A percentile compares a stretch with the other conserved stretches of the same genome.
These are phyloP conservation scores for Anorthoa munda DNA, from an alignment of 2,888 invertebrate species.

Conservation along the genomic window DNA sequence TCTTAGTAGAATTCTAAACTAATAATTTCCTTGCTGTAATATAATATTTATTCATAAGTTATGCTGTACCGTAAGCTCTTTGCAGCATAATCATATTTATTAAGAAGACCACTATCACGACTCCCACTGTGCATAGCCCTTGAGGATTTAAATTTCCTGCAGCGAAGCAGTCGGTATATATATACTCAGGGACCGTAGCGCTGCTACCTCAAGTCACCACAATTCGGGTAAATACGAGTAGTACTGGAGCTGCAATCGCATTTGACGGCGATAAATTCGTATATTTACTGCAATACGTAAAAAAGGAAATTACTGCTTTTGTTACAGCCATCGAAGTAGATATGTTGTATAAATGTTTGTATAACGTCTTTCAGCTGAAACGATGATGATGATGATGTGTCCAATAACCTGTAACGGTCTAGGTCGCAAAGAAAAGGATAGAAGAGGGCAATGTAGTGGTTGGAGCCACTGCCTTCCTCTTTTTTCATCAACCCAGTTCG, in stretches of 20 bases:
- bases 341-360: neutral
- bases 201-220: conserved; percentile 26
- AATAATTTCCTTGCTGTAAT: neutral
- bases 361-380: too few species aligned
- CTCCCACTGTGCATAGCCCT: conserved; percentile 18
- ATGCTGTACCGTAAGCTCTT: neutral
- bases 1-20: too few species aligned
- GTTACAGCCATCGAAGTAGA: too few species aligned
- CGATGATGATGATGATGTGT: too few species aligned
- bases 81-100: conserved; percentile 40
- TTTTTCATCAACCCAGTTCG: too few species aligned
- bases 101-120: conserved; percentile 36
- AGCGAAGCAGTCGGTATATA: conserved; percentile 14
- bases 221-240: conserved; percentile 26
- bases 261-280: conserved; percentile 29
- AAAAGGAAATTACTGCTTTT: neutral
- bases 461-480: too few species aligned
- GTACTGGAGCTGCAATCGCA: conserved; percentile 23
- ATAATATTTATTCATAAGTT: conserved; percentile 10
- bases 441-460: too few species aligned
- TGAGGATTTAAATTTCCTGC: conserved; percentile 61
- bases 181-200: conserved; percentile 12
- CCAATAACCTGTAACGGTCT: too few species aligned
- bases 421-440: too few species aligned
- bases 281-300: neutral